Percentiles rank a stretch among this genome's conserved stretches.
These are phyloP conservation scores for Axea sp. DNA, from an alignment of 2,888 invertebrate species.

Conservation along the genomic window DNA sequence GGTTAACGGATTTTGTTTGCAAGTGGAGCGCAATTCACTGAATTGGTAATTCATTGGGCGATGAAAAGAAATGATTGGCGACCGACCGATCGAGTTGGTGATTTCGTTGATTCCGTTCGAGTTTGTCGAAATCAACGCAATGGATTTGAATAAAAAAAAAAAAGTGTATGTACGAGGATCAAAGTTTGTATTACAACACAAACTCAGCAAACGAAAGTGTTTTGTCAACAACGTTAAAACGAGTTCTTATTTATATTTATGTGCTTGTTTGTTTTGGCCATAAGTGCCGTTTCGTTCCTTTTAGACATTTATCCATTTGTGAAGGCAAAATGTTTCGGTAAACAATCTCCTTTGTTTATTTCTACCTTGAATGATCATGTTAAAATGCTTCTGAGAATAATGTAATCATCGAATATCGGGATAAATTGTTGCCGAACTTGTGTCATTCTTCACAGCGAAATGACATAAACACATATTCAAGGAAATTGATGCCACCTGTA, in stretches of 20 bases:
- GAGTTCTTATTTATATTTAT: background rate
- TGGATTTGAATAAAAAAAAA: background rate
- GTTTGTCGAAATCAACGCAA: no score
- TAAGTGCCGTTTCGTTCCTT: no score
- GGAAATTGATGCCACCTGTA: slow-evolving; percentile 19
- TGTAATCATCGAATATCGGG: slow-evolving; percentile 6
- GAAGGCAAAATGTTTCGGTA: no score
- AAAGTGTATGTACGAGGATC: background rate
- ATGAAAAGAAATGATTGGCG: slow-evolving; percentile 29
- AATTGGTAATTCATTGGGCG: slow-evolving; percentile 37
- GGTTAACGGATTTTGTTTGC: slow-evolving; percentile 43
- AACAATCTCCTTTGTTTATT: no score
- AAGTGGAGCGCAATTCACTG: slow-evolving; percentile 14
- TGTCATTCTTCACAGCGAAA: slow-evolving; percentile 15
- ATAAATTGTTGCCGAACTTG: slow-evolving; percentile 4
- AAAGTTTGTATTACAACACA: background rate
- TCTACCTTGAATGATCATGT: background rate
- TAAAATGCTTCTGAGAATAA: background rate
- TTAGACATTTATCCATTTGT: no score
- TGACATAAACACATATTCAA: slow-evolving; percentile 40
- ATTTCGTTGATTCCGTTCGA: slow-evolving; percentile 7
- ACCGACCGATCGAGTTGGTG: slow-evolving; percentile 6
- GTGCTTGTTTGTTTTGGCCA: background rate
- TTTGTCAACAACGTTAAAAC: background rate
- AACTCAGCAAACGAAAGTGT: background rate